Evolutionary conservation across 2,797 vertebrate genomes (phyloP).

Genomic region (Propithecus perrieri): DNA sequence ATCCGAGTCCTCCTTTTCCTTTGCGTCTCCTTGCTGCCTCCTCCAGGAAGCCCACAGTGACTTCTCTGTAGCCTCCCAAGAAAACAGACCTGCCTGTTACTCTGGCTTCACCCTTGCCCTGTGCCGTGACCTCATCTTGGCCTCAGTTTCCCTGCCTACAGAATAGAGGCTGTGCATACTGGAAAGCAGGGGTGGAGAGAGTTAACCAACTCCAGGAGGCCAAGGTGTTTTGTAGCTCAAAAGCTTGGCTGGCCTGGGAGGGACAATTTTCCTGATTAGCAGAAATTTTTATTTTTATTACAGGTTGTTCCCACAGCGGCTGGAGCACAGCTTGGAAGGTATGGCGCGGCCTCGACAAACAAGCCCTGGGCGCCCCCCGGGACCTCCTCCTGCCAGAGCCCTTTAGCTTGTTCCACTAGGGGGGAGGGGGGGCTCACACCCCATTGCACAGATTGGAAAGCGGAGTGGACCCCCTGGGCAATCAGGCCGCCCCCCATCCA

Average conservation of each 20-base stretch:
- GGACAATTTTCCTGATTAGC: constrained; percentile 14
- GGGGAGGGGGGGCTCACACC: neutral
- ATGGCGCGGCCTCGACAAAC: neutral
- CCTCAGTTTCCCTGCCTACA: neutral
- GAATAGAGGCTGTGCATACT: neutral
- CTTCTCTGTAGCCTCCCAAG: neutral
- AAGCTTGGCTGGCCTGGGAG: neutral
- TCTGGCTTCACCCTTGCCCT: neutral
- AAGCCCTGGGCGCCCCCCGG: neutral
- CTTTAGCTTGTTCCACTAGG: neutral
- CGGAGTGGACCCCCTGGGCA: neutral
- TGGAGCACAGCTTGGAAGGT: neutral
- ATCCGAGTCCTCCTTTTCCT: neutral
- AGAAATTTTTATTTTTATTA: constrained; percentile 56
- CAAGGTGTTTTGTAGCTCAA: constrained; percentile 12
- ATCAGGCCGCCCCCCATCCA: too few relatives aligned
- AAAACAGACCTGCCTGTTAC: neutral
- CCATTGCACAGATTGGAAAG: neutral
- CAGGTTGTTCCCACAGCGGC: constrained; percentile 31
- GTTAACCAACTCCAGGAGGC: neutral
- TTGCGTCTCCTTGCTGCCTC: neutral
- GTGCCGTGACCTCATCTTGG: neutral
- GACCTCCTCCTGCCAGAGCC: neutral
- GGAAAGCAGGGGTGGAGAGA: neutral
- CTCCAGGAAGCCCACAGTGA: neutral